Evolutionary conservation across 2,888 invertebrate genomes (phyloP), one percentile per base, ranked within the genome.

Genomic region (Anagyrus pseudococci): DNA sequence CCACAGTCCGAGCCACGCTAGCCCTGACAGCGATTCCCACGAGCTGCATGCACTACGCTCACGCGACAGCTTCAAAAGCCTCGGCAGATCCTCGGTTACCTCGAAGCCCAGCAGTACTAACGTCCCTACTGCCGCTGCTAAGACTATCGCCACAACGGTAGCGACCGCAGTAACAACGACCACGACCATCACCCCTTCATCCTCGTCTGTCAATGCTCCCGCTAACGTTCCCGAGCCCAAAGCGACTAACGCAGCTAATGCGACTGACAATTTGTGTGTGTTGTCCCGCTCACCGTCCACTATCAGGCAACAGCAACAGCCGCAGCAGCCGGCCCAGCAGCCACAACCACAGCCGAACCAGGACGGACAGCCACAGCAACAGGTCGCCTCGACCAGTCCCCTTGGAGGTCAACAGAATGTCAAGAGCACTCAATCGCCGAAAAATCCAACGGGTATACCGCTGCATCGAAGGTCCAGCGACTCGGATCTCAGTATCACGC

Each of bases 401-500:
- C 15, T 1, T 17, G 29, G 17, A 68, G 86, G 77, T 2, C 84
- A 84, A 84, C 70, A 47, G 25, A 40, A 52, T 0, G 80, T 70
- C 40, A 87, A 85, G 79, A 79, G 81, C 61, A 83, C 20, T 2
- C 66, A 52, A 85, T 87, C 85, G 68, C 86, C 86, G n/a, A 87
- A 84, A 70, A 70, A 81, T 62, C 80, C 78, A 62, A 70, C 76
- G 37, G 74, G 78, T 1, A 66, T 72, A 40, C 75, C 77, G 81
- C 82, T 91, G 66, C 89, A 91, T 76, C 85, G 95, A 56, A 84
- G 96, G 70, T 95, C 95, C 3, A 96, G 96, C 2, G 97, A 96
- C 81, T 96, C 96, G 0, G 97, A 97, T 82, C 84, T 95, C 70
- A 95, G 93, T 83, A 89, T 94, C 52, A 94, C 95, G 13, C 94